Conservation (phyloP, 30 jellyfish, hydroid and myxozoan genomes). For the Pseudorhiza aurosa region DNA sequence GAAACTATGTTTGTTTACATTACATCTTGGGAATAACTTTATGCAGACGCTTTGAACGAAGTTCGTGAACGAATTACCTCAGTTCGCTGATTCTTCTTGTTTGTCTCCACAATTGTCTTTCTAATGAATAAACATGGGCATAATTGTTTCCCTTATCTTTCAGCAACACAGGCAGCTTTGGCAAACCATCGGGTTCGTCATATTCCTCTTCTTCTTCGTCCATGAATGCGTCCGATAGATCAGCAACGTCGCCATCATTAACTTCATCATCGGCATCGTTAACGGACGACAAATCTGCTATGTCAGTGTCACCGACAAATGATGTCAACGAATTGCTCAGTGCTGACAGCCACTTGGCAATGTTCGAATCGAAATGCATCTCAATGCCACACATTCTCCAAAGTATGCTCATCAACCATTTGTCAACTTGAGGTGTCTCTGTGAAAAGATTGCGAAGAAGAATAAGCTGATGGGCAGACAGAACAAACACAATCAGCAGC, state of each 20-base stretch:
- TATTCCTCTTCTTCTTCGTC: slow-evolving; percentile 28
- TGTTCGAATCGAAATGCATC: slow-evolving; percentile 81
- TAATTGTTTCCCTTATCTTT: slow-evolving; percentile 12
- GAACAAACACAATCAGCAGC: too few species aligned
- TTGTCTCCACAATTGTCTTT: slow-evolving; percentile 85
- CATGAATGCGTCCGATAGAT: slow-evolving; percentile 41
- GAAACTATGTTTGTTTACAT: too few species aligned
- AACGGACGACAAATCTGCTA: slow-evolving; percentile 93
- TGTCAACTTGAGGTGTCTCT: slow-evolving; percentile 68
- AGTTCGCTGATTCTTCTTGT: slow-evolving; percentile 79
- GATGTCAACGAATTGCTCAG: slow-evolving; percentile 91
- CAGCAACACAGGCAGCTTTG: not conserved
- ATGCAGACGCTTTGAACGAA: too few species aligned
- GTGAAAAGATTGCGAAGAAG: not conserved
- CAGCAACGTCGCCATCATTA: too few species aligned
- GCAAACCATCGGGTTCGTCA: slow-evolving; percentile 67
- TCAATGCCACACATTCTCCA: slow-evolving; percentile 97
- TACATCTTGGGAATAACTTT: too few species aligned
- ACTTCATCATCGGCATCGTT: slow-evolving; percentile 82
- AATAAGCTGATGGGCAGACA: not conserved
- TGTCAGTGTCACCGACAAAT: slow-evolving; percentile 86
- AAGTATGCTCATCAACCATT: slow-evolving; percentile 87
- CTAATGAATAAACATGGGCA: slow-evolving; percentile 50
- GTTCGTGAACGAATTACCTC: too few species aligned
- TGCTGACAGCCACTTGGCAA: slow-evolving; percentile 80